phyloP scores from a whole-genome alignment of 2,797 vertebrate species.

The Phrynocephalus vlangalii region DNA sequence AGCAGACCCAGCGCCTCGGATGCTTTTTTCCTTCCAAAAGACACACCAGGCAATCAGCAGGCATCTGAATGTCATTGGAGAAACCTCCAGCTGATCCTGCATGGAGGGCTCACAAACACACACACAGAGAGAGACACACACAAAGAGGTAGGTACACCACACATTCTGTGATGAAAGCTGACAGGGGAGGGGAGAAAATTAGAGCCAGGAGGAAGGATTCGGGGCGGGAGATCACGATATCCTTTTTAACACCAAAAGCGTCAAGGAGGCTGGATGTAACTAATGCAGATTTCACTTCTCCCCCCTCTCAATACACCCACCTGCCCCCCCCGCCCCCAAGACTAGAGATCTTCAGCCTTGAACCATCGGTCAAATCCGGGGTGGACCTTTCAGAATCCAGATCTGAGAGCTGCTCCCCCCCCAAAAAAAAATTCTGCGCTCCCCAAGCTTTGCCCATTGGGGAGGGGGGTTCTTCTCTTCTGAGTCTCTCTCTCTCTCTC shows the following conservation, averaged over 20 bases:
- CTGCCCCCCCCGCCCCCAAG: not conserved
- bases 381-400: not conserved
- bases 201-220: not conserved
- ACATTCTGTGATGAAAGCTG: no score
- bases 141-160: no score
- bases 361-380: not conserved
- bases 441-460: no score
- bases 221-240: not conserved
- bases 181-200: not conserved
- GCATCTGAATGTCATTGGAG: not conserved
- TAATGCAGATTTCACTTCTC: not conserved
- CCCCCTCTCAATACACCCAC: not conserved
- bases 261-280: not conserved
- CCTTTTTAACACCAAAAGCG: not conserved
- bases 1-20: no score
- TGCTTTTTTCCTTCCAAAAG: not conserved
- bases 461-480: not conserved
- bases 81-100: not conserved
- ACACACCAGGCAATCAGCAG: not conserved
- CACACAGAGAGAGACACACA: not conserved
- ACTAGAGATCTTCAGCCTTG: not conserved
- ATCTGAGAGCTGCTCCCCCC: no score
- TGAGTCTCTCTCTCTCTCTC: no score
- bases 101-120: no score
- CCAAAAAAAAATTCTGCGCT: no score